Conservation (phyloP, 2,113 vertebrate genomes). For the Crotalus horridus region DNA sequence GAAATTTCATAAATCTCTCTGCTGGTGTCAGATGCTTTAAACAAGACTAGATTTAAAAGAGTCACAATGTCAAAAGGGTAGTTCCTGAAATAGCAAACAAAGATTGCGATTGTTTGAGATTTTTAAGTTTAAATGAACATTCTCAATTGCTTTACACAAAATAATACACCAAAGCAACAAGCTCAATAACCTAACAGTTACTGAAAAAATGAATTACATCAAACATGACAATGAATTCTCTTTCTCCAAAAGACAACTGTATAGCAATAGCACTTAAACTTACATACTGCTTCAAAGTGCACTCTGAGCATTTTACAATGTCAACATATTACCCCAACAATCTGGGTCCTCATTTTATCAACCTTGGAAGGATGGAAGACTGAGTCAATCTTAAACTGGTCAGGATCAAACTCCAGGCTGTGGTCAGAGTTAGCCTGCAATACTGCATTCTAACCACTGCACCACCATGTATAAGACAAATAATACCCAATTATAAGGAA, state of each 20-base stretch:
- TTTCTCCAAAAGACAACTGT: background rate
- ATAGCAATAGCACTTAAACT: background rate
- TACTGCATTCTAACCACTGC: background rate
- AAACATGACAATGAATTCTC: background rate
- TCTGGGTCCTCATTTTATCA: background rate
- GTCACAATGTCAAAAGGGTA: slow-evolving; percentile 97
- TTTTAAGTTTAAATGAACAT: background rate
- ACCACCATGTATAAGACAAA: too few species aligned
- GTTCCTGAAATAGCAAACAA: slow-evolving; percentile 79
- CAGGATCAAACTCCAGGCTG: background rate
- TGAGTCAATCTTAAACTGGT: background rate
- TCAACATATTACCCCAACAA: background rate
- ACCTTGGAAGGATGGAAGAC: background rate
- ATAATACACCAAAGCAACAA: background rate
- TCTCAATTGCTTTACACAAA: background rate
- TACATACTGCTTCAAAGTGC: background rate
- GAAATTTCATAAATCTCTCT: slow-evolving; percentile 98
- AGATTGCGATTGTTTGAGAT: slow-evolving; percentile 23
- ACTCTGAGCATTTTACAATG: background rate
- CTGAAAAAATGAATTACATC: background rate
- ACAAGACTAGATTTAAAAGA: slow-evolving; percentile 92
- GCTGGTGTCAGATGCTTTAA: slow-evolving; percentile 97
- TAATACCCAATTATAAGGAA: background rate
- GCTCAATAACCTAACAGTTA: background rate
- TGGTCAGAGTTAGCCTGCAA: background rate